Conservation (phyloP, 2,888 invertebrate species). For the Pterostichus niger region DNA sequence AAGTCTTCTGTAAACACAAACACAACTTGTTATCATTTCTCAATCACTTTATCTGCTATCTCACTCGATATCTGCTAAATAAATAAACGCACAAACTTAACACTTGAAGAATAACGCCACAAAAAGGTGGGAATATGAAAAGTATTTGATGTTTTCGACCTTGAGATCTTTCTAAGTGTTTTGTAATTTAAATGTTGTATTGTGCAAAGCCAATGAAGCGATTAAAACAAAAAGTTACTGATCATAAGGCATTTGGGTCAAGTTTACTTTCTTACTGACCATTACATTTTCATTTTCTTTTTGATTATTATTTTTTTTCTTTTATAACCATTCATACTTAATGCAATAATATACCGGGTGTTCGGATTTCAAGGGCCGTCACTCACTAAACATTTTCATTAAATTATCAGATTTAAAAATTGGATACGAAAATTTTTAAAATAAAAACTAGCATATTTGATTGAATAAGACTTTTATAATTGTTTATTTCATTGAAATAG, state of each 20-base stretch:
- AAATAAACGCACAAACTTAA: conserved; percentile 12
- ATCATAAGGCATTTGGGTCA: conserved; percentile 42
- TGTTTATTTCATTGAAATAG: no score
- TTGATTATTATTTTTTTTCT: neutral
- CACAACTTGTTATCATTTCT: conserved; percentile 32
- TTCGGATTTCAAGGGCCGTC: no score
- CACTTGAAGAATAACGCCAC: neutral
- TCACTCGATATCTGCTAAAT: neutral
- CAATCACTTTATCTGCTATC: conserved; percentile 22
- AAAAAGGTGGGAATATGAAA: conserved; percentile 25
- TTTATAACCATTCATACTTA: neutral
- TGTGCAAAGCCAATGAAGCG: conserved; percentile 36
- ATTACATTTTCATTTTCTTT: conserved; percentile 21
- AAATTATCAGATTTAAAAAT: no score
- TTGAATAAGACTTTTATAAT: no score
- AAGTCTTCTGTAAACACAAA: conserved; percentile 28
- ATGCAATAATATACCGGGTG: neutral
- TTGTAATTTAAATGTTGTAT: conserved; percentile 38
- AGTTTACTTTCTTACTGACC: conserved; percentile 44
- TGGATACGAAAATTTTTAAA: no score
- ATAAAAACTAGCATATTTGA: no score
- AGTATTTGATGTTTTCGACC: conserved; percentile 38
- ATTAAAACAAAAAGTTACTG: conserved; percentile 44
- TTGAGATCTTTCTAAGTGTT: conserved; percentile 31
- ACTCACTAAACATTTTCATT: no score